Percentiles rank a stretch among this genome's conserved stretches.
Evolutionary conservation across 2,113 vertebrate species (phyloP).

Genomic region (Oncorhynchus kisutch): DNA sequence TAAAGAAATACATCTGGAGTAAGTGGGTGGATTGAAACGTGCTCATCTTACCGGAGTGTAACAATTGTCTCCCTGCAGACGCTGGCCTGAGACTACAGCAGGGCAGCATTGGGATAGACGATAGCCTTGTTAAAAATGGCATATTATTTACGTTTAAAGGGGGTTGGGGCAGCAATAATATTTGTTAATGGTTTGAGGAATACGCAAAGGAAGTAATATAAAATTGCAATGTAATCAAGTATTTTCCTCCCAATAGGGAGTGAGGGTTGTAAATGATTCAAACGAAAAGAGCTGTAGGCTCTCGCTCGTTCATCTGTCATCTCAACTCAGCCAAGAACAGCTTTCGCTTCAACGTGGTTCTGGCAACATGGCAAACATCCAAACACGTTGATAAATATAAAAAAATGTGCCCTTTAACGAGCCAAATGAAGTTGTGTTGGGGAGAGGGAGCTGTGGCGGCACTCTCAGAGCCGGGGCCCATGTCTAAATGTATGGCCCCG

Average conservation of each 20-base stretch:
- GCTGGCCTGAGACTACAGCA: not conserved
- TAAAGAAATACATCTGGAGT: slow-evolving; percentile 30
- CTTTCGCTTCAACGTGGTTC: too few species aligned
- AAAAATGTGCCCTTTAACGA: too few species aligned
- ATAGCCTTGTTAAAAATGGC: not conserved
- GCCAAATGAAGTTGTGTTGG: not conserved
- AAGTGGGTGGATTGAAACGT: not conserved
- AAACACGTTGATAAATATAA: too few species aligned
- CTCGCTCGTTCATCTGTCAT: too few species aligned
- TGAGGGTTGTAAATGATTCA: too few species aligned
- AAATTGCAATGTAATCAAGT: slow-evolving; percentile 2
- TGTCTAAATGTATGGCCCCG: not conserved
- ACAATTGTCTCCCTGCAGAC: not conserved
- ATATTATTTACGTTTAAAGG: not conserved
- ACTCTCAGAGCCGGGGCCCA: not conserved
- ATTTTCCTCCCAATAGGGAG: not conserved
- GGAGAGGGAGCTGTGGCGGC: too few species aligned
- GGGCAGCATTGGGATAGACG: not conserved
- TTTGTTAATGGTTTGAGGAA: slow-evolving; percentile 1
- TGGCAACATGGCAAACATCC: too few species aligned
- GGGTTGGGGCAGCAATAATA: not conserved
- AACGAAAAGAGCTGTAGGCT: too few species aligned
- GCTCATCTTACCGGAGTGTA: not conserved
- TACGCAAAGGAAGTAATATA: not conserved
- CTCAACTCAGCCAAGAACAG: too few species aligned